Evolutionary conservation across 2,888 invertebrate genomes (phyloP).

Genomic region (Acanthosepion esculentum): DNA sequence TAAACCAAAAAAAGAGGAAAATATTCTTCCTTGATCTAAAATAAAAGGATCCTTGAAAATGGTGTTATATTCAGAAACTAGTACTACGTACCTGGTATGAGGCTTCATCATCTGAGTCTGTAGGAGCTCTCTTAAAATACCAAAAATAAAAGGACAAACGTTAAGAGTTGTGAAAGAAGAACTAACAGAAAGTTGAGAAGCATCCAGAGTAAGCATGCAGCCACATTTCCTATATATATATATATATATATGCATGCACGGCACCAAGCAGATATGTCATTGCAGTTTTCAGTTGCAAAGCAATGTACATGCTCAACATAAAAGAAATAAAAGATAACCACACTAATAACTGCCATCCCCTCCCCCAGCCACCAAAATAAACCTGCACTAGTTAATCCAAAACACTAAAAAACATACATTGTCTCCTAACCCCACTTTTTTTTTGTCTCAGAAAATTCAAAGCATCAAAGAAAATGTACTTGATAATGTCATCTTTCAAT

Average conservation of each 20-base stretch:
- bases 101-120: constrained; percentile 45
- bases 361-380: background rate
- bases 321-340: background rate
- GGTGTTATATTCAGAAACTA: background rate
- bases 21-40: background rate
- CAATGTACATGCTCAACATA: background rate
- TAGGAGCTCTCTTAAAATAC: constrained; percentile 44
- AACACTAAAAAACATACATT: no score
- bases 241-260: background rate
- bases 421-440: no score
- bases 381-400: background rate
- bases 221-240: background rate
- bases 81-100: constrained; percentile 35
- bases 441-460: no score
- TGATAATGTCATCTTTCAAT: no score
- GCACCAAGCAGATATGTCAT: background rate
- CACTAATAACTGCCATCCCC: background rate
- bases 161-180: constrained; percentile 2
- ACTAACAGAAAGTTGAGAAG: background rate
- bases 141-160: background rate
- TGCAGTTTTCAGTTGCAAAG: background rate
- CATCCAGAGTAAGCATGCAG: background rate
- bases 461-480: no score
- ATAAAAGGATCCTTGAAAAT: background rate
- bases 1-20: no score